Evolutionary conservation across 2,888 invertebrate genomes (phyloP).

Genomic region (Apoderus coryli): DNA sequence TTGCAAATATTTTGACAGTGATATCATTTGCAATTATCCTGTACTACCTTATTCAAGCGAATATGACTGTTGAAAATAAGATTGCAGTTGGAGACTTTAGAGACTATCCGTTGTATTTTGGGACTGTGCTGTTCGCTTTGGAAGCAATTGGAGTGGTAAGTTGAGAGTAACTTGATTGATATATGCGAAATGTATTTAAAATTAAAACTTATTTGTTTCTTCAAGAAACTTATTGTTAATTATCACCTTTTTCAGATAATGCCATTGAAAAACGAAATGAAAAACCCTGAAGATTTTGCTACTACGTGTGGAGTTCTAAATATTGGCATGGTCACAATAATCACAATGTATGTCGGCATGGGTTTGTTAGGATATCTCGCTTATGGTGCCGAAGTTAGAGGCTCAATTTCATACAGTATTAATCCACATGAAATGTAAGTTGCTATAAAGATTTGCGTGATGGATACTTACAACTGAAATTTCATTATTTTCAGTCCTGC

Average conservation of each 20-base stretch:
- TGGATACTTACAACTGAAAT: too few species aligned
- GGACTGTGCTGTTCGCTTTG: constrained; percentile 81
- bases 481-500: constrained; percentile 43
- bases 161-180: too few species aligned
- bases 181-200: too few species aligned
- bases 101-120: constrained; percentile 68
- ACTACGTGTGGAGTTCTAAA: constrained; percentile 75
- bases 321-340: constrained; percentile 66
- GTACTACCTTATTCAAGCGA: constrained; percentile 51
- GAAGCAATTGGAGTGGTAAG: constrained; percentile 69
- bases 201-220: too few species aligned
- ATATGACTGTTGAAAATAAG: constrained; percentile 38
- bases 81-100: constrained; percentile 35
- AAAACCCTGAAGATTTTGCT: constrained; percentile 66
- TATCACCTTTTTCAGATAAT: constrained; percentile 62
- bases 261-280: constrained; percentile 91
- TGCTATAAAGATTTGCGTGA: too few species aligned
- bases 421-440: constrained; percentile 37
- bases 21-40: constrained; percentile 62
- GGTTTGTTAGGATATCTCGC: constrained; percentile 85
- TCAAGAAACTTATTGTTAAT: too few species aligned
- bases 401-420: constrained; percentile 79
- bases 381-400: constrained; percentile 56
- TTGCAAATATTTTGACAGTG: constrained; percentile 69
- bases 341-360: constrained; percentile 71